Conservation (phyloP, 2,888 invertebrate species). For the Torymus tubicola region DNA sequence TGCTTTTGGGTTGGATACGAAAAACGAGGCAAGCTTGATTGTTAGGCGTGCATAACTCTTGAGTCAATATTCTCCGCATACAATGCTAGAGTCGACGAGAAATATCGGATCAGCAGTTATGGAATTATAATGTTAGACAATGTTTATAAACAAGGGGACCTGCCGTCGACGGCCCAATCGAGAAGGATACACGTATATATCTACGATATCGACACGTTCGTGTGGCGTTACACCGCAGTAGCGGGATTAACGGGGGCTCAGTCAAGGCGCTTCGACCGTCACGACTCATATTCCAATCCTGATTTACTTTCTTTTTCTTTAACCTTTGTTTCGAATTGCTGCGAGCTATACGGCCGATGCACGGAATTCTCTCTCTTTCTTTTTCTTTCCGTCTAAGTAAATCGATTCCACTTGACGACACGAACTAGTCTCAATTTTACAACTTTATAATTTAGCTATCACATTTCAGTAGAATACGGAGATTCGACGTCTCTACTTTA, state of each 20-base stretch:
- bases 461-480: slow-evolving; percentile 44
- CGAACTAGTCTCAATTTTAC: slow-evolving; percentile 7
- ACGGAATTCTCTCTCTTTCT: not conserved
- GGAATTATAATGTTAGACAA: not conserved
- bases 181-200: not conserved
- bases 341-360: not conserved
- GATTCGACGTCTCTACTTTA: slow-evolving; percentile 41
- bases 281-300: not conserved
- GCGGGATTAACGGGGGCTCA: not conserved
- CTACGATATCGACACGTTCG: slow-evolving; percentile 5
- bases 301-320: not conserved
- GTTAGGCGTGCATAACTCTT: too few relatives aligned
- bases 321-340: not conserved
- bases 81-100: not conserved
- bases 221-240: not conserved
- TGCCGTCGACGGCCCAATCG: slow-evolving; percentile 17
- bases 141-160: slow-evolving; percentile 4
- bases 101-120: not conserved
- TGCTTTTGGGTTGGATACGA: not conserved
- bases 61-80: too few relatives aligned
- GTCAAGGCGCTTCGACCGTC: slow-evolving; percentile 13
- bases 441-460: slow-evolving; percentile 45
- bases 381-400: too few relatives aligned
- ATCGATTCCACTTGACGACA: not conserved
- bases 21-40: not conserved